phyloP scores from a whole-genome alignment of 2,888 invertebrate species.

The Lasioglossum marginatum region DNA sequence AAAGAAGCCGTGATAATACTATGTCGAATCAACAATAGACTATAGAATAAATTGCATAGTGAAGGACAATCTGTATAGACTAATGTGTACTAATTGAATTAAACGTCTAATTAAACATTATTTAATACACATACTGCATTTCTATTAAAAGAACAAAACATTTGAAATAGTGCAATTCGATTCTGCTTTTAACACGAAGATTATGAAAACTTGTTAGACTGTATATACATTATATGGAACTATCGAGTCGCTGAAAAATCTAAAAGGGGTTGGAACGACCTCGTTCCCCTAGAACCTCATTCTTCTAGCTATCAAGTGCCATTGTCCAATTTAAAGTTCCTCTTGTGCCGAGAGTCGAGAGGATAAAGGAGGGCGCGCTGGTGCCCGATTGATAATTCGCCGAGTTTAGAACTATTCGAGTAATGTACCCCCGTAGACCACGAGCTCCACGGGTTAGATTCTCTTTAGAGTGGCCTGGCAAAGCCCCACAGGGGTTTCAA shows the following conservation, averaged over 20 bases:
- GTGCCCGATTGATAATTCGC: constrained; percentile 54
- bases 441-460: constrained; percentile 63
- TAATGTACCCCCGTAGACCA: constrained; percentile 53
- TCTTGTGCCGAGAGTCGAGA: neutral
- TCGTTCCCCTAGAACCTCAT: neutral
- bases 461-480: constrained; percentile 73
- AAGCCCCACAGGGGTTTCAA: constrained; percentile 72
- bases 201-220: neutral
- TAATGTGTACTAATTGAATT: too few relatives aligned
- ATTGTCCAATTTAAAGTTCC: constrained; percentile 42
- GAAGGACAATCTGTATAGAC: too few relatives aligned
- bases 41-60: too few relatives aligned
- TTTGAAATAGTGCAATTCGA: neutral
- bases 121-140: neutral
- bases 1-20: too few relatives aligned
- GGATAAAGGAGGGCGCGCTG: constrained; percentile 29
- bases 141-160: neutral
- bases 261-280: constrained; percentile 7
- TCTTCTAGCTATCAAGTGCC: constrained; percentile 4
- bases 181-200: neutral
- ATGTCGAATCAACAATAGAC: too few relatives aligned
- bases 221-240: neutral
- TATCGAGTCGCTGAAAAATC: neutral
- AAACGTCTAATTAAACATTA: too few relatives aligned
- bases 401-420: constrained; percentile 62